phyloP scores from a whole-genome alignment of 2,113 vertebrate species.

The Irena cyanogastra region DNA sequence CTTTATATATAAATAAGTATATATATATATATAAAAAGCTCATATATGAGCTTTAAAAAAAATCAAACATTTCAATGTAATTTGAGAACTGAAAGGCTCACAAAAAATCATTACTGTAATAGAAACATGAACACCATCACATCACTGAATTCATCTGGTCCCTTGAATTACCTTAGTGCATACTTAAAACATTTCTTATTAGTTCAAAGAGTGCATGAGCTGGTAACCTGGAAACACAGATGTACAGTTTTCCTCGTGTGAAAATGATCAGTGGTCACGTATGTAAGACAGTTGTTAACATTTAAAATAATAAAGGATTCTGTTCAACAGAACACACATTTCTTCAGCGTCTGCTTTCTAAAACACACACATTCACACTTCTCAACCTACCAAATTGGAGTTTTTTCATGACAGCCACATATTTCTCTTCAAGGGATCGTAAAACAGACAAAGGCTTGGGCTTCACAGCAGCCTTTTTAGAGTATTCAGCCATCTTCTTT shows the following conservation, averaged over 20 bases:
- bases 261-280: background rate
- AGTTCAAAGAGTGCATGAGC: background rate
- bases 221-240: background rate
- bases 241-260: background rate
- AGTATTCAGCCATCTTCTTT: conserved; percentile 92
- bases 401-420: conserved; percentile 95
- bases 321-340: background rate
- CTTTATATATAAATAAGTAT: background rate
- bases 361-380: background rate
- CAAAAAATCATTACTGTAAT: background rate
- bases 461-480: conserved; percentile 83
- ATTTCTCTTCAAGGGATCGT: conserved; percentile 94
- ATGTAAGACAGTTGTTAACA: background rate
- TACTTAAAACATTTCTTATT: background rate
- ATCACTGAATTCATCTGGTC: background rate
- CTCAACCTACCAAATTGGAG: conserved; percentile 92
- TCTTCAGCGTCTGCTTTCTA: background rate
- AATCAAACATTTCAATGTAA: background rate
- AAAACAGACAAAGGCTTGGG: conserved; percentile 91
- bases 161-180: background rate
- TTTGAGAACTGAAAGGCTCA: background rate
- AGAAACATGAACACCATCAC: background rate
- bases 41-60: background rate
- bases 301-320: background rate
- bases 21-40: background rate